Evolutionary conservation across 2,888 invertebrate genomes (phyloP).

Genomic region (Pristionchus fissidentatus): DNA sequence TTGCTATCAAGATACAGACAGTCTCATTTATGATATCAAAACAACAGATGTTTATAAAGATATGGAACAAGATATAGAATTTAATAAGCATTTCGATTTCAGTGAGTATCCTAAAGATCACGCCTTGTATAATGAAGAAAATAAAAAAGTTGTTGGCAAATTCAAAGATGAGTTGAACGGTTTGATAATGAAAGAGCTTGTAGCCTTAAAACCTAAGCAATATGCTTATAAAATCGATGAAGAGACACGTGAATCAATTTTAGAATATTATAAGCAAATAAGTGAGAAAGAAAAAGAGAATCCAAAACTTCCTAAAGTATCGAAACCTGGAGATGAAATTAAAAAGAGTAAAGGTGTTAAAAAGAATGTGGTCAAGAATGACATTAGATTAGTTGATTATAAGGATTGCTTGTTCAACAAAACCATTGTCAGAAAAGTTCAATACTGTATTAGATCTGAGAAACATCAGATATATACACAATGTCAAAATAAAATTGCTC

Average conservation of each 20-base stretch:
- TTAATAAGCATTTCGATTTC: conserved; percentile 60
- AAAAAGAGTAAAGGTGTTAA: conserved; percentile 32
- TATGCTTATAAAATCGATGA: background rate
- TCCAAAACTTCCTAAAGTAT: no score
- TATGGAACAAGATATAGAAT: conserved; percentile 49
- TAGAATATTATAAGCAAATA: conserved; percentile 1
- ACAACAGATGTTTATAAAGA: conserved; percentile 75
- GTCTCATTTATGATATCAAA: conserved; percentile 65
- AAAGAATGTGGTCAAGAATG: conserved; percentile 26
- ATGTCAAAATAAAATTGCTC: no score
- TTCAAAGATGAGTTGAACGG: no score
- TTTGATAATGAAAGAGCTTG: no score
- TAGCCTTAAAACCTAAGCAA: no score
- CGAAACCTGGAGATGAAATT: conserved; percentile 11
- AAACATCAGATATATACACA: no score
- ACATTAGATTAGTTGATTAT: background rate
- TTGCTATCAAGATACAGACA: no score
- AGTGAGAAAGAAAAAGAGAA: no score
- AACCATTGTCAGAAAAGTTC: conserved; percentile 23
- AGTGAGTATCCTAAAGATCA: conserved; percentile 65
- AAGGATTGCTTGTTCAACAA: background rate
- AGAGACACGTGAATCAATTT: background rate
- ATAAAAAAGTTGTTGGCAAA: conserved; percentile 68
- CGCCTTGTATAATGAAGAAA: conserved; percentile 55
- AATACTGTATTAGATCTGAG: no score